Conservation (phyloP, 2,888 invertebrate species). For the Salpingus planirostris region DNA sequence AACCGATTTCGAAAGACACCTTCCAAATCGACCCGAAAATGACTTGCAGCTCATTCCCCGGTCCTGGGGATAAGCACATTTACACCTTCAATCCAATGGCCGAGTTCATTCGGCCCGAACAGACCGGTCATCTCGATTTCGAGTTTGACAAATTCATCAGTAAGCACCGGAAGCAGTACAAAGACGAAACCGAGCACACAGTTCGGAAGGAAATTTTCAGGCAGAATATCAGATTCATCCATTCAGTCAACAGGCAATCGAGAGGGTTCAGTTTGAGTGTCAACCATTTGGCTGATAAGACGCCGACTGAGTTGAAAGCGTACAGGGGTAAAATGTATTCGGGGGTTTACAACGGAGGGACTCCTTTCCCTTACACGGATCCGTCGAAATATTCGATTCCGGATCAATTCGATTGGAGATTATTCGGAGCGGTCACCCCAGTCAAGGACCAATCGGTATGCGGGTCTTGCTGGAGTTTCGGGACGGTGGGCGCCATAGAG, state of each 20-base stretch:
- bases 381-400: conserved; percentile 54
- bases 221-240: conserved; percentile 68
- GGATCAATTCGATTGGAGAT: conserved; percentile 78
- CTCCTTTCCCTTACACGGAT: conserved; percentile 64
- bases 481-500: conserved; percentile 86
- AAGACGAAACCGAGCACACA: conserved; percentile 54
- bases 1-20: conserved; percentile 58
- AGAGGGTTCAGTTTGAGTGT: conserved; percentile 63
- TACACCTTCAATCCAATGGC: conserved; percentile 90
- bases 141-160: conserved; percentile 69
- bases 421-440: conserved; percentile 87
- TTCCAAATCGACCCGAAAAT: conserved; percentile 56
- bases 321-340: conserved; percentile 60
- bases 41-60: conserved; percentile 73
- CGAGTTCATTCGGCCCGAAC: conserved; percentile 71
- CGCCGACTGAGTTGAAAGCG: conserved; percentile 65
- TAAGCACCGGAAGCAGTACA: conserved; percentile 64
- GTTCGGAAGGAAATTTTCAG: conserved; percentile 70
- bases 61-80: conserved; percentile 67
- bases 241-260: conserved; percentile 34
- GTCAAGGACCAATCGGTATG: conserved; percentile 97
- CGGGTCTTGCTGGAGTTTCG: conserved; percentile 97
- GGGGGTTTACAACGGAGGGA: conserved; percentile 61
- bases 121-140: conserved; percentile 59
- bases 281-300: conserved; percentile 83